These are phyloP conservation scores for Archips xylosteana DNA, from an alignment of 2,888 invertebrate species.

Conservation along the genomic window DNA sequence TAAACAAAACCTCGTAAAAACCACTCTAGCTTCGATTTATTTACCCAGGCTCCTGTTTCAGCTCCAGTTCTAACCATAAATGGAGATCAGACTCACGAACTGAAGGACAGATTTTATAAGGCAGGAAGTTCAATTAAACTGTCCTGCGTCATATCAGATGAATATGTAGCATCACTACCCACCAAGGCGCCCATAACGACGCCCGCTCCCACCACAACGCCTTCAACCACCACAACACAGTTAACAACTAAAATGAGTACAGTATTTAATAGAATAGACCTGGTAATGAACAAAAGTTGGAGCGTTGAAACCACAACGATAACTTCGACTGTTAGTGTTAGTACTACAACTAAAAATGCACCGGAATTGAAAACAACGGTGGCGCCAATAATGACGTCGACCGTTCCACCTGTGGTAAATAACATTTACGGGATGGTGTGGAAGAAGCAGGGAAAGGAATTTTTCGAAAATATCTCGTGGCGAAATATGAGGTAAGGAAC, in stretches of 20 bases:
- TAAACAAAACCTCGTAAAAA: too few relatives aligned
- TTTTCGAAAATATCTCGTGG: slow-evolving; percentile 73
- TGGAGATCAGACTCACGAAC: slow-evolving; percentile 89
- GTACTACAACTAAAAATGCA: slow-evolving; percentile 69
- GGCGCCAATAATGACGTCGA: slow-evolving; percentile 60
- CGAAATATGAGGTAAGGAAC: slow-evolving; percentile 75
- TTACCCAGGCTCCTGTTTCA: slow-evolving; percentile 60
- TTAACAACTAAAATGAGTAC: slow-evolving; percentile 76
- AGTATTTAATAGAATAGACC: slow-evolving; percentile 79
- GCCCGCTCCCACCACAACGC: slow-evolving; percentile 61
- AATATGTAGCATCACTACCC: slow-evolving; percentile 65
- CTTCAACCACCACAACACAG: slow-evolving; percentile 73
- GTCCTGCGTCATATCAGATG: slow-evolving; percentile 85
- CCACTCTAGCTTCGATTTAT: background rate
- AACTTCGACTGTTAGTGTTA: slow-evolving; percentile 78
- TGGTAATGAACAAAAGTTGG: slow-evolving; percentile 83
- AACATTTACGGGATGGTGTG: slow-evolving; percentile 79
- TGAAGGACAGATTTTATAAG: slow-evolving; percentile 90
- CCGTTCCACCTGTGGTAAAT: slow-evolving; percentile 66
- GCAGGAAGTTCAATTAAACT: slow-evolving; percentile 90
- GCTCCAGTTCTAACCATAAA: slow-evolving; percentile 90
- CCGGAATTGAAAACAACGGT: slow-evolving; percentile 64
- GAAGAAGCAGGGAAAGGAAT: slow-evolving; percentile 80
- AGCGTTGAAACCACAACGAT: slow-evolving; percentile 80
- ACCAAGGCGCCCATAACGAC: slow-evolving; percentile 64